phyloP scores from a whole-genome alignment of 2,113 vertebrate genomes.

The Sus scrofa region DNA sequence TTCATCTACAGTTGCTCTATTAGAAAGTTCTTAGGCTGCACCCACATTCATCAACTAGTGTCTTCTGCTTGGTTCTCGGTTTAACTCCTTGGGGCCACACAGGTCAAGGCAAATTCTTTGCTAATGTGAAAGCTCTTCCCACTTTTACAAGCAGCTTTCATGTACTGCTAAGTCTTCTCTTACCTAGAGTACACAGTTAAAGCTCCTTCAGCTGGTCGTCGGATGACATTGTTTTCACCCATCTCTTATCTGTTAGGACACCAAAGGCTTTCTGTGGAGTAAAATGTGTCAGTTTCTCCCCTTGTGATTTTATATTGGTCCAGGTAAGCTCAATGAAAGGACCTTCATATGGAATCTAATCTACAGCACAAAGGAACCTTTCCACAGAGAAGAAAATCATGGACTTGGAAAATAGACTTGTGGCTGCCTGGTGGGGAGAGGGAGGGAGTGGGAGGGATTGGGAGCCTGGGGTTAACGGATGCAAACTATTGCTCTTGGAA shows the following conservation, averaged over 20 bases:
- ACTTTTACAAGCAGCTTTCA: background rate
- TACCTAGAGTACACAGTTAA: background rate
- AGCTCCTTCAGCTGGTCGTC: slow-evolving; percentile 10
- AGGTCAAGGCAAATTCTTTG: background rate
- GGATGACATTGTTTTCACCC: background rate
- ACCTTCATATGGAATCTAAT: background rate
- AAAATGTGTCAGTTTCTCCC: slow-evolving; percentile 16
- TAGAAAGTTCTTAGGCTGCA: background rate
- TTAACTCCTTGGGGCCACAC: background rate
- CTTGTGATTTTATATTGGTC: background rate
- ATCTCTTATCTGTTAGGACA: background rate
- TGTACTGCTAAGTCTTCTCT: background rate
- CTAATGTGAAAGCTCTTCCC: background rate
- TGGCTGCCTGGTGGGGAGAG: no score
- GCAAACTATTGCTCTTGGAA: no score
- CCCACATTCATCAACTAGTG: background rate
- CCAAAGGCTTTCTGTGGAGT: background rate
- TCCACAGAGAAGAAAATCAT: no score
- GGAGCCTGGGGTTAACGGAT: no score
- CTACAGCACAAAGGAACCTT: no score
- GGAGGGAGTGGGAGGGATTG: no score
- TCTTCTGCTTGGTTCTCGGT: slow-evolving; percentile 8
- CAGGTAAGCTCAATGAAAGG: background rate
- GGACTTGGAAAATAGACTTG: no score
- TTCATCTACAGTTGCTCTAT: background rate